Evolutionary conservation across 2,888 invertebrate species (phyloP).

Genomic region (Malacosoma neustria): DNA sequence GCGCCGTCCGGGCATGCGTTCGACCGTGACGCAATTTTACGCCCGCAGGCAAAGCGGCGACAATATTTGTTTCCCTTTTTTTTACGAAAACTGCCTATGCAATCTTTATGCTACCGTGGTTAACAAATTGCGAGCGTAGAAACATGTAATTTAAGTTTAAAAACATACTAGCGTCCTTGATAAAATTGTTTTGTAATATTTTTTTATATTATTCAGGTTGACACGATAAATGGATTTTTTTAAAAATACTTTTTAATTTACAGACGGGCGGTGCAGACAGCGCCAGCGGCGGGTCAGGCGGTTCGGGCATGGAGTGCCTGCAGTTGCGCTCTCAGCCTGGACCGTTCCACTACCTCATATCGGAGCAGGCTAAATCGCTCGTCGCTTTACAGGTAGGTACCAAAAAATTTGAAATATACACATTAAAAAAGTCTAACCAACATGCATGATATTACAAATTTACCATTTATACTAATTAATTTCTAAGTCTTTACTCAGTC

Average conservation of each 20-base stretch:
- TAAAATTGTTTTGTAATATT: no score
- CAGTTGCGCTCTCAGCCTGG: constrained; percentile 82
- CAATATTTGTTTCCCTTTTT: constrained; percentile 33
- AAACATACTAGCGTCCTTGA: no score
- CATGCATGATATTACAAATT: no score
- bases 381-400: constrained; percentile 81
- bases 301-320: constrained; percentile 87
- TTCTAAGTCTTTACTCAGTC: no score
- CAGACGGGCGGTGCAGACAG: constrained; percentile 73
- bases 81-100: background rate
- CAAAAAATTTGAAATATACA: no score
- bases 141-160: no score
- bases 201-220: no score
- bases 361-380: constrained; percentile 92
- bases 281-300: constrained; percentile 73
- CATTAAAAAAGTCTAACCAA: no score
- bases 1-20: constrained; percentile 39
- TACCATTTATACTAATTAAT: no score
- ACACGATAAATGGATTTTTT: no score
- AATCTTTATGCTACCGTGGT: constrained; percentile 1
- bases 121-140: constrained; percentile 4
- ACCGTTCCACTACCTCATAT: constrained; percentile 88
- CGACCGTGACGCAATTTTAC: constrained; percentile 50
- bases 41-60: constrained; percentile 35
- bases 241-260: no score